A percentile compares a stretch with the other conserved stretches of the same genome.
Evolutionary conservation across 2,113 vertebrate genomes (phyloP).

Genomic region (Pelecanoides urinatrix): DNA sequence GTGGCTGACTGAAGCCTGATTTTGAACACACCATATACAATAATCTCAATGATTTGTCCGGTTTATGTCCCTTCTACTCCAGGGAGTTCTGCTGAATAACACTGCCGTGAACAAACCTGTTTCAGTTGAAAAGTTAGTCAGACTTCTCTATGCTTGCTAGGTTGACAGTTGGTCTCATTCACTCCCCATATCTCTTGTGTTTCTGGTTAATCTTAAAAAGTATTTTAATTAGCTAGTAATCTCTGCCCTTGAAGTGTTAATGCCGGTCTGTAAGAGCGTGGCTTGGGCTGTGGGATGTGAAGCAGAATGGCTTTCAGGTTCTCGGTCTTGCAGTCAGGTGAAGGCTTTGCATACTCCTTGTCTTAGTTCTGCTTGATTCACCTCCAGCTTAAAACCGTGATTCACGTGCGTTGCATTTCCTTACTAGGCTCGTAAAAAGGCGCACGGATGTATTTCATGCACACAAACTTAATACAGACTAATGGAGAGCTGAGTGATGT

Average conservation of each 20-base stretch:
- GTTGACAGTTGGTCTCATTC: not conserved
- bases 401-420: conserved; percentile 5
- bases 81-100: not conserved
- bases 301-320: not conserved
- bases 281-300: not conserved
- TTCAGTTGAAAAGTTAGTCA: not conserved
- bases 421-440: not conserved
- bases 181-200: not conserved
- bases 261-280: not conserved
- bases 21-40: not conserved
- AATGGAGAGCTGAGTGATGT: not conserved
- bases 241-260: not conserved
- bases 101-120: not conserved
- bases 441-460: not conserved
- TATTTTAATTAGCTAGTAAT: not conserved
- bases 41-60: not conserved
- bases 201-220: not conserved
- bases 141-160: not conserved
- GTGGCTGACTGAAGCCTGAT: not conserved
- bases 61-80: not conserved
- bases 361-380: conserved; percentile 29
- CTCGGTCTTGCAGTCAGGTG: not conserved
- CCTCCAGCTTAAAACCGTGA: not conserved
- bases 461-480: not conserved
- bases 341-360: not conserved